These are phyloP conservation scores for Tetheella fluctuosa DNA, from an alignment of 2,888 invertebrate species.

Conservation along the genomic window DNA sequence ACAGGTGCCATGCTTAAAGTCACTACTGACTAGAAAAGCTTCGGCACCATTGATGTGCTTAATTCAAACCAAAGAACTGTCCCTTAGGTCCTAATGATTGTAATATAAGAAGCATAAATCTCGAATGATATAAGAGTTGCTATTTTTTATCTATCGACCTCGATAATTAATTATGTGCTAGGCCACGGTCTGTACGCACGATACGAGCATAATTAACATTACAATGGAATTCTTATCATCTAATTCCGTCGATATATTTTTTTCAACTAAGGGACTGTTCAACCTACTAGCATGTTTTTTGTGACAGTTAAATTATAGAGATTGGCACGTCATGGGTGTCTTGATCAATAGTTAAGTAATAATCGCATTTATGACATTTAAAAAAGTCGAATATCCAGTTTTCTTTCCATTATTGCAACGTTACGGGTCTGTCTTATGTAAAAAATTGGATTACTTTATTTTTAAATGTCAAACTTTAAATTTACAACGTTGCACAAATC, in stretches of 20 bases:
- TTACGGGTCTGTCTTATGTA: constrained; percentile 15
- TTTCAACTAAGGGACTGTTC: constrained; percentile 3
- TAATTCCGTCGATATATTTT: background rate
- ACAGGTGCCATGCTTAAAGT: background rate
- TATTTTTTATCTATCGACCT: constrained; percentile 5
- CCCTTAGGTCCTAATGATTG: background rate
- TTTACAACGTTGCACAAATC: constrained; percentile 36
- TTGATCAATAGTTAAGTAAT: background rate
- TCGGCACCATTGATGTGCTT: constrained; percentile 4
- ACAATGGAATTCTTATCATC: background rate
- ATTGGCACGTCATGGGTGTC: constrained; percentile 3
- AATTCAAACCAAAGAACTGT: background rate
- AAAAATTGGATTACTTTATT: constrained; percentile 40
- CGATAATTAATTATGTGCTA: constrained; percentile 11
- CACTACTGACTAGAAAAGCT: too few species aligned
- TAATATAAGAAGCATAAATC: background rate
- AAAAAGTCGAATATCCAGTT: constrained; percentile 44
- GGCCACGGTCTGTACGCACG: constrained; percentile 5
- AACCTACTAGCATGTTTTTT: background rate
- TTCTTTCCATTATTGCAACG: constrained; percentile 19
- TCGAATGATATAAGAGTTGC: constrained; percentile 2
- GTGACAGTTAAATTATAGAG: background rate
- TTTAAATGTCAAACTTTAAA: constrained; percentile 27
- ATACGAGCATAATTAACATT: constrained; percentile 11
- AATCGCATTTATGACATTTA: constrained; percentile 23